Conservation (phyloP, 1,140 invertebrate genomes). For the Drosophila neocordata region DNA sequence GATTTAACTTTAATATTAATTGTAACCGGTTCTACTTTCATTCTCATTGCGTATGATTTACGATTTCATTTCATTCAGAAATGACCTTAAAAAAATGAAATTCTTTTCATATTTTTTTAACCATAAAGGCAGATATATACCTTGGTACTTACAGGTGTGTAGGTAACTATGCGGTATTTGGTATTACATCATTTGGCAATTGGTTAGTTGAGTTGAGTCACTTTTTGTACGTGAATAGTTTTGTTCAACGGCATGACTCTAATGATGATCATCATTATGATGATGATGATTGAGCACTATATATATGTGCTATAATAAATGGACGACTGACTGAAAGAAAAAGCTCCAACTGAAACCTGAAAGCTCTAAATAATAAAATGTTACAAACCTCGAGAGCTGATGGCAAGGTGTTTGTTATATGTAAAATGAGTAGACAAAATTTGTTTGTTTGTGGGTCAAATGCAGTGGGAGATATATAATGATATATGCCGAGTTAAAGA, state of each 20-base stretch:
- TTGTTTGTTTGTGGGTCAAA: slow-evolving; percentile 62
- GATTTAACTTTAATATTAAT: background rate
- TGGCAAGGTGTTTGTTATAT: slow-evolving; percentile 29
- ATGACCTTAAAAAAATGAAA: slow-evolving; percentile 5
- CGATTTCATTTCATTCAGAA: background rate
- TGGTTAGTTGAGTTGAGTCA: slow-evolving; percentile 54
- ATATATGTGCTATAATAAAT: slow-evolving; percentile 50
- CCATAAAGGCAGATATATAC: background rate
- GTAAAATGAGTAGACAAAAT: slow-evolving; percentile 53
- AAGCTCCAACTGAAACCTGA: slow-evolving; percentile 69
- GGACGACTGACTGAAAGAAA: slow-evolving; percentile 30
- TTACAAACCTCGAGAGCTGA: slow-evolving; percentile 19
- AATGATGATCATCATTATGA: slow-evolving; percentile 2
- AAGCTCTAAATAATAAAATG: slow-evolving; percentile 29
- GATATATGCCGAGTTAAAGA: background rate
- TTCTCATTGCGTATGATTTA: background rate
- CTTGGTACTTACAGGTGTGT: background rate
- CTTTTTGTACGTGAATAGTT: slow-evolving; percentile 21
- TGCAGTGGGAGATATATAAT: slow-evolving; percentile 35
- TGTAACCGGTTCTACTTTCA: background rate
- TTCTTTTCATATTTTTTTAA: background rate
- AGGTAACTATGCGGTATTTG: slow-evolving; percentile 9
- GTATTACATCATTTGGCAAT: slow-evolving; percentile 64
- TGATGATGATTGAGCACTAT: slow-evolving; percentile 70
- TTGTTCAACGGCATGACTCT: slow-evolving; percentile 21